phyloP scores from a whole-genome alignment of 2,113 vertebrate genomes.

The Indicator indicator region DNA sequence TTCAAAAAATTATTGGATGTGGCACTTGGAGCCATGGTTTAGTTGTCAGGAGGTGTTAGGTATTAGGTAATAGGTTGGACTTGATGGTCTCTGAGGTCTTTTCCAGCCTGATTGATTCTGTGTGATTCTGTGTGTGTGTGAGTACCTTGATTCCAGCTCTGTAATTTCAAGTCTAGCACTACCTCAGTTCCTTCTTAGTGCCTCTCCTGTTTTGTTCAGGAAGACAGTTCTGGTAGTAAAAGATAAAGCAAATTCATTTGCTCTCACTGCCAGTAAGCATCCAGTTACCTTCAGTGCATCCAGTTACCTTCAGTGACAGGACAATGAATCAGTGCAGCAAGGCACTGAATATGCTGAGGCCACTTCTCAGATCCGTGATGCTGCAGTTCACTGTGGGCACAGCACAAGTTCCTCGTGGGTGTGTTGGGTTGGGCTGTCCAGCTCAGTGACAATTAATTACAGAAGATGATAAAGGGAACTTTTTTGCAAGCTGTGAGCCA shows the following conservation, averaged over 20 bases:
- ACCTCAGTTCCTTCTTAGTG: not conserved
- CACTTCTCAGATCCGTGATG: not conserved
- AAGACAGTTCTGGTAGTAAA: not conserved
- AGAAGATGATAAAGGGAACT: not conserved
- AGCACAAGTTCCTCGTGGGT: not conserved
- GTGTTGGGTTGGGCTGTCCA: constrained; percentile 2
- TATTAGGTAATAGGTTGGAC: no score
- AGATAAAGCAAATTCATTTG: not conserved
- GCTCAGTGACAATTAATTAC: not conserved
- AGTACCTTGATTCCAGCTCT: not conserved
- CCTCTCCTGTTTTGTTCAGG: not conserved
- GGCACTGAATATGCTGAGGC: not conserved
- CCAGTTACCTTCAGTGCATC: not conserved
- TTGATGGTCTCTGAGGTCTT: no score
- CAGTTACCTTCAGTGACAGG: not conserved
- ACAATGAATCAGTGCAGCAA: constrained; percentile 25
- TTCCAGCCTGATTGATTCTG: no score
- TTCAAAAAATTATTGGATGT: no score
- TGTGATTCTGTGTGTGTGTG: no score
- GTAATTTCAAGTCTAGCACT: not conserved
- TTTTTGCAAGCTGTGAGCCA: not conserved
- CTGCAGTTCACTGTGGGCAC: not conserved
- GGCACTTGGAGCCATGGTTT: no score
- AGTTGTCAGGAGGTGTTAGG: no score
- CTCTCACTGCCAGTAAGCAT: not conserved